These are phyloP conservation scores for Osedax frankpressi DNA, from an alignment of 2,888 invertebrate genomes.

Conservation along the genomic window DNA sequence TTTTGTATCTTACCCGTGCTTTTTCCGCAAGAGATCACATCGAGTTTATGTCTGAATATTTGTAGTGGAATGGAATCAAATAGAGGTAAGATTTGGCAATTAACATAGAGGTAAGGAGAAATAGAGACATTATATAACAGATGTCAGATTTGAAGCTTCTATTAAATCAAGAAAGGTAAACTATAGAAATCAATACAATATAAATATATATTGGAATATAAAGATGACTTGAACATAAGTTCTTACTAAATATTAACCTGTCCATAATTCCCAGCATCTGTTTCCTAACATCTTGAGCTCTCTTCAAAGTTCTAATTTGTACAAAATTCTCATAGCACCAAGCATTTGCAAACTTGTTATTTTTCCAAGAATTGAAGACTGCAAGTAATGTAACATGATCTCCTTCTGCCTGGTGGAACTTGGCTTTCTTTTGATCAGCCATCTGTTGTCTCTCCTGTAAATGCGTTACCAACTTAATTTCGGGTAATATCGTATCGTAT, in stretches of 20 bases:
- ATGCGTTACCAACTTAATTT: too few species aligned
- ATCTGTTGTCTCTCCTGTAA: conserved; percentile 54
- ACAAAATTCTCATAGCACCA: conserved; percentile 99
- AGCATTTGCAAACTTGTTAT: conserved; percentile 93
- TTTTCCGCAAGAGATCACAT: conserved; percentile 89
- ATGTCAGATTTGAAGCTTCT: too few species aligned
- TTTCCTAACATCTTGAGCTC: conserved; percentile 93
- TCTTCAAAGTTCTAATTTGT: conserved; percentile 84
- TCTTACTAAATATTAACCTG: too few species aligned
- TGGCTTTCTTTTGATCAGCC: conserved; percentile 96
- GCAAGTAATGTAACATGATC: conserved; percentile 93
- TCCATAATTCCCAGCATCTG: conserved; percentile 96
- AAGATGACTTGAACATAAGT: too few species aligned
- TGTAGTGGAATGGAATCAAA: too few species aligned
- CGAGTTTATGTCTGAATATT: conserved; percentile 50
- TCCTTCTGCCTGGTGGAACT: conserved; percentile 96
- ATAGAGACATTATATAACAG: too few species aligned
- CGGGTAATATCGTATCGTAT: too few species aligned
- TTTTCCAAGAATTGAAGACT: conserved; percentile 97
- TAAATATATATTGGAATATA: too few species aligned
- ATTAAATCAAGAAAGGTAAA: too few species aligned
- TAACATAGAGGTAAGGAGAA: too few species aligned
- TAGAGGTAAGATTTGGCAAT: too few species aligned
- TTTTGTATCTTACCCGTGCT: conserved; percentile 91
- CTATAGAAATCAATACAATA: too few species aligned